Evolutionary conservation across 2,113 vertebrate species (phyloP), one percentile per base, ranked within the genome.

Genomic region (Indicator indicator): DNA sequence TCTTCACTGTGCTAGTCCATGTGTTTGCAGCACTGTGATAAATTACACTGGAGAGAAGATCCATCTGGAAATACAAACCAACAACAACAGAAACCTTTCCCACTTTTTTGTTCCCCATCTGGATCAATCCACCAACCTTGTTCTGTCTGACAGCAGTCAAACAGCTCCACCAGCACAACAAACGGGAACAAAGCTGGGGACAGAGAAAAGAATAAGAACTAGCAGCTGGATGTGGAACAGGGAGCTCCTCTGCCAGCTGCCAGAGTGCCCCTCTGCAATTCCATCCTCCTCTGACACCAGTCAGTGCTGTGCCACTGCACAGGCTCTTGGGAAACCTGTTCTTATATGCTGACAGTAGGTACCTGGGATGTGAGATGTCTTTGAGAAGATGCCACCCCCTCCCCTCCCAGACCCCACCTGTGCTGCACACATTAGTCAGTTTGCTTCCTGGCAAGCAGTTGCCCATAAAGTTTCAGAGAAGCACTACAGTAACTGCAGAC

Each of bases 401-500:
- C 4, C 1, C 55, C 69, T 88, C 64, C 36, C 76, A 63, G 52
- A 83, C 75, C 76, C 71, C 48, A 50, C 12, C 4, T 2, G 4
- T 55, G 69, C 19, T 76, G 52, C 1, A 0, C 9, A 6, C 50
- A 67, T 82, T 20, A 65, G 36, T 86, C 1, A 46, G 70, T 86
- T 82, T 74, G 36, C 16, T 96, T 83, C 64, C 76, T 85, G 84
- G 79, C 72, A 83, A 88, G 89, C 4, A 2, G 62, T 62, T 93
- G 64, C 60, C 65, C 62, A 73, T 90, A 74, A 93, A 86, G 46
- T 70, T 88, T 80, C 85, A 64, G 71, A 70, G 50, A 76, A 83
- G 60, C 82, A 77, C 68, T 55, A 88, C 2, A 83, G 52, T 91
- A 88, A 86, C 86, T 64, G 16, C 56, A 86, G 87, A 89, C 69